phyloP scores from a whole-genome alignment of 2,888 invertebrate species.

The Polymixis flavicincta region DNA sequence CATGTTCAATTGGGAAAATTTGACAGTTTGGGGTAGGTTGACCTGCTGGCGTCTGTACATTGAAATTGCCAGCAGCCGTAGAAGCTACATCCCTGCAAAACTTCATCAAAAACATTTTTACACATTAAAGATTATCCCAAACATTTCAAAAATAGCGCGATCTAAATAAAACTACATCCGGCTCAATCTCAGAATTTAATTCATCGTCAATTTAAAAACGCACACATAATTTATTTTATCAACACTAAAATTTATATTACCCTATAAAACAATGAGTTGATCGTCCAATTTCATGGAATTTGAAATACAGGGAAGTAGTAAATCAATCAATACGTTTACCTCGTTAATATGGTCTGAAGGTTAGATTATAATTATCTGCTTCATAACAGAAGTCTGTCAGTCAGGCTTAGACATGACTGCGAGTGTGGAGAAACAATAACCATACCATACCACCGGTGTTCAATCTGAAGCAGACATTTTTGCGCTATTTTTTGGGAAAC shows the following conservation, averaged over 20 bases:
- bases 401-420: neutral
- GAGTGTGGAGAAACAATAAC: neutral
- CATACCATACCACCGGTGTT: neutral
- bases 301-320: slow-evolving; percentile 59
- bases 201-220: slow-evolving; percentile 15
- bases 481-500: neutral
- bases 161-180: neutral
- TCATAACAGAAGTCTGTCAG: slow-evolving; percentile 6
- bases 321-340: slow-evolving; percentile 72
- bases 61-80: too few species aligned
- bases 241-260: slow-evolving; percentile 4
- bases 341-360: slow-evolving; percentile 72
- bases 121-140: neutral
- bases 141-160: neutral
- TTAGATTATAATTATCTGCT: slow-evolving; percentile 46
- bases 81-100: neutral
- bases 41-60: too few species aligned
- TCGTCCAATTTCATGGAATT: slow-evolving; percentile 16
- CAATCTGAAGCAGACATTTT: neutral
- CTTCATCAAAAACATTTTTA: neutral
- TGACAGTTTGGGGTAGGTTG: too few species aligned
- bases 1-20: too few species aligned
- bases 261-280: slow-evolving; percentile 26
- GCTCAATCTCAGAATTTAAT: slow-evolving; percentile 1
- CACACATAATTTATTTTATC: slow-evolving; percentile 2